Conservation (phyloP, 2,888 invertebrate genomes). For the Urechis unicinctus region DNA sequence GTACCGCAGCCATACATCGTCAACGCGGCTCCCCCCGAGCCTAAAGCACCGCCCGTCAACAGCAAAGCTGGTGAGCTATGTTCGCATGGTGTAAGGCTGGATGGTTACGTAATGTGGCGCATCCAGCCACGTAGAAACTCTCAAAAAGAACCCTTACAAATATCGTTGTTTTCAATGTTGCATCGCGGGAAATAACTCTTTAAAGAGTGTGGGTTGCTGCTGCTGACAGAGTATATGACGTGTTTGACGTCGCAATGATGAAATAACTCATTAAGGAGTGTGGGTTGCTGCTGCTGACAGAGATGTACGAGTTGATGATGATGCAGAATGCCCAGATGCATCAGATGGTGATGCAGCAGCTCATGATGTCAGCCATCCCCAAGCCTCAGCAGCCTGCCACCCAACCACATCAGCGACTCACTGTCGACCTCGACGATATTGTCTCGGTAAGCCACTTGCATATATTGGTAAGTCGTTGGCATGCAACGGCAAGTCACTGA, state of each 20-base stretch:
- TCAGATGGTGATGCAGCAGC: slow-evolving; percentile 37
- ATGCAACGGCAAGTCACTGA: too few species aligned
- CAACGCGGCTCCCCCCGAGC: background rate
- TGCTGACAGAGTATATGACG: slow-evolving; percentile 27
- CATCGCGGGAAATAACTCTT: too few species aligned
- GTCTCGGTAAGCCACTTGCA: background rate
- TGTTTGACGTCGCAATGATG: too few species aligned
- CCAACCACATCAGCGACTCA: background rate
- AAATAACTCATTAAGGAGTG: too few species aligned
- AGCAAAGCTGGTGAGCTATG: background rate
- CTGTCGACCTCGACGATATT: slow-evolving; percentile 2
- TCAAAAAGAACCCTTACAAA: too few species aligned
- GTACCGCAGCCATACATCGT: background rate
- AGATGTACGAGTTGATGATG: slow-evolving; percentile 43
- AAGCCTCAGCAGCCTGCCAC: slow-evolving; percentile 3
- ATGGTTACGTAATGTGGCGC: too few species aligned
- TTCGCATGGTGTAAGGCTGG: too few species aligned
- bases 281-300: slow-evolving; percentile 15
- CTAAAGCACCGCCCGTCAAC: background rate
- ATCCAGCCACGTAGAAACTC: too few species aligned
- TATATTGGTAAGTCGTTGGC: too few species aligned
- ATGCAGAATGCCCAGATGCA: slow-evolving; percentile 42
- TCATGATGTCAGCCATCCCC: slow-evolving; percentile 29
- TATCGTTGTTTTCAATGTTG: too few species aligned
- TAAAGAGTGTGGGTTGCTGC: background rate